Percentiles rank a stretch among this genome's conserved stretches.
These are phyloP conservation scores for Cyphomyrus plagiostoma DNA, from an alignment of 2,113 vertebrate species.

Conservation along the genomic window DNA sequence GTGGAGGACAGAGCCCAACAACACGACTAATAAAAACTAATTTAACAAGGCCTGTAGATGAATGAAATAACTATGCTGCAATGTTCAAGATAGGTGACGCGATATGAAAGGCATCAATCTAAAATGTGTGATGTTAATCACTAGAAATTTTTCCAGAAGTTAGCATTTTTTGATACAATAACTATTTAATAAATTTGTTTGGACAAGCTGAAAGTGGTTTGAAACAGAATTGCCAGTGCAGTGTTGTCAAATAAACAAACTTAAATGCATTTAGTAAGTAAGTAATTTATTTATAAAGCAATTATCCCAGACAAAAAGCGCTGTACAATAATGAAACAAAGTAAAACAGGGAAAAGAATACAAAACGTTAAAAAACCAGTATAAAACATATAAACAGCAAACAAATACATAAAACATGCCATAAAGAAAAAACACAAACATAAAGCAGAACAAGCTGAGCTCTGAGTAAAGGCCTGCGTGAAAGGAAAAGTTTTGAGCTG, in stretches of 20 bases:
- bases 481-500: too few relatives aligned
- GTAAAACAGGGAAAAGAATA: too few relatives aligned
- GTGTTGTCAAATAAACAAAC: not conserved
- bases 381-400: too few relatives aligned
- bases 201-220: not conserved
- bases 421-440: too few relatives aligned
- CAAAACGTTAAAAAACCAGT: too few relatives aligned
- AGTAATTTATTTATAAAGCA: too few relatives aligned
- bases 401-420: too few relatives aligned
- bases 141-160: not conserved
- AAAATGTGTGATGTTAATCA: not conserved
- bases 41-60: slow-evolving; percentile 73
- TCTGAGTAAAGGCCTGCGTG: too few relatives aligned
- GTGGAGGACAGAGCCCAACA: slow-evolving; percentile 52
- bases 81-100: not conserved
- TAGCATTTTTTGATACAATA: not conserved
- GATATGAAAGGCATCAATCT: not conserved
- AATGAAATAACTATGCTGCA: slow-evolving; percentile 40
- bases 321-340: too few relatives aligned
- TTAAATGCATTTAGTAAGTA: not conserved
- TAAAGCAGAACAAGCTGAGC: too few relatives aligned
- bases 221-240: not conserved
- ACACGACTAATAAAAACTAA: slow-evolving; percentile 56
- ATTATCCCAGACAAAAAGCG: too few relatives aligned
- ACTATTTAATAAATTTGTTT: not conserved